A percentile compares a stretch with the other conserved stretches of the same genome.
Conservation (phyloP, 2,113 vertebrate genomes). For the Tyrannus savana region DNA sequence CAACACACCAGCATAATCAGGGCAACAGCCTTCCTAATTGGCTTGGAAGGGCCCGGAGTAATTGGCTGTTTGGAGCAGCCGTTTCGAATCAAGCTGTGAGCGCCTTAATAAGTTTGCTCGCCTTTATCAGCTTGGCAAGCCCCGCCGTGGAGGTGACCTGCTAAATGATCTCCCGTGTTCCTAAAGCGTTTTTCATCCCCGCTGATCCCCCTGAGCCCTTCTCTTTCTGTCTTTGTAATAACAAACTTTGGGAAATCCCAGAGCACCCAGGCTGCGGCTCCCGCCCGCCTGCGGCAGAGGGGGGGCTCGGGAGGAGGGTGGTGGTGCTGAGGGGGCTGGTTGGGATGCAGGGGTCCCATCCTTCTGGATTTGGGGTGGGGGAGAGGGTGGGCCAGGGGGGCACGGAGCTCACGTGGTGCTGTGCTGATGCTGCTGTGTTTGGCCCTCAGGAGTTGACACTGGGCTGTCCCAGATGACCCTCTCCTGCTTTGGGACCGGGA, state of each 20-base stretch:
- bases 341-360: not conserved
- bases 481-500: not conserved
- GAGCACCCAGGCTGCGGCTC: not conserved
- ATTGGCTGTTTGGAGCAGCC: conserved; percentile 51
- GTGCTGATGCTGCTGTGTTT: not conserved
- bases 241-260: not conserved
- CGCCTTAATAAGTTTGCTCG: not conserved
- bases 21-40: conserved; percentile 52
- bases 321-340: accelerated
- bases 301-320: not conserved
- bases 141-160: not conserved
- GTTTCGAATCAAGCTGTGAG: conserved; percentile 23
- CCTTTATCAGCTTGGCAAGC: conserved; percentile 44
- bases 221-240: not conserved
- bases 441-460: not conserved
- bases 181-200: conserved; percentile 12
- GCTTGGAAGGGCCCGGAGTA: not conserved
- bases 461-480: not conserved
- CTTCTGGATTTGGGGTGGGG: not conserved
- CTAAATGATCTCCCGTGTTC: not conserved
- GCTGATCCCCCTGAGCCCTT: conserved; percentile 4
- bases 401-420: accelerated
- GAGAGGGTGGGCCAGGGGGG: not conserved
- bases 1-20: not conserved
- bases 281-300: not conserved